phyloP scores from a whole-genome alignment of 2,888 invertebrate genomes.

The Scrobipalpa costella region DNA sequence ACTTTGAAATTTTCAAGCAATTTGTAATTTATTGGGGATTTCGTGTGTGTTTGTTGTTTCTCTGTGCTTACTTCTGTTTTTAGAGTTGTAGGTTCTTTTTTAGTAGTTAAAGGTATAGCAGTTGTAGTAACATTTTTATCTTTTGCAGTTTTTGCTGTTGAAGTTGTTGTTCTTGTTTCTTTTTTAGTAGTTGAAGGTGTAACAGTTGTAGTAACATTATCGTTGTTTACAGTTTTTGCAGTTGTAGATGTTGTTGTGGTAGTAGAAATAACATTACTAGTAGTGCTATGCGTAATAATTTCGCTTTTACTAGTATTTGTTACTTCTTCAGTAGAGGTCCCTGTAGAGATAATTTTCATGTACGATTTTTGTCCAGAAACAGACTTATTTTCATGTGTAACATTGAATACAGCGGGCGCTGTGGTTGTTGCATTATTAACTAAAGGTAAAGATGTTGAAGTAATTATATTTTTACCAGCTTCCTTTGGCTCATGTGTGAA shows the following conservation, averaged over 20 bases:
- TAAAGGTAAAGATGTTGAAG: neutral
- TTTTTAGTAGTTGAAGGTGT: neutral
- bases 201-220: neutral
- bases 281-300: neutral
- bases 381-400: neutral
- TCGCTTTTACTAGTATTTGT: neutral
- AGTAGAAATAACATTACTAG: neutral
- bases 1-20: slow-evolving; percentile 35
- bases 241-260: neutral
- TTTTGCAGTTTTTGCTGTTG: neutral
- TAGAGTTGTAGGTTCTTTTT: neutral
- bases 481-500: neutral
- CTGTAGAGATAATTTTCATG: neutral
- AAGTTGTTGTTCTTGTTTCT: neutral
- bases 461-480: neutral
- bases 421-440: neutral
- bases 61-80: neutral
- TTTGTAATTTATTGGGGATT: slow-evolving; percentile 23
- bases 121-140: neutral
- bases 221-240: neutral
- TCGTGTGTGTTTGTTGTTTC: slow-evolving; percentile 3
- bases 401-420: neutral
- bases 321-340: neutral
- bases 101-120: neutral
- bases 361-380: neutral